Evolutionary conservation across 2,113 vertebrate species (phyloP), one percentile per base, ranked within the genome.

Genomic region (Leucoraja erinaceus): DNA sequence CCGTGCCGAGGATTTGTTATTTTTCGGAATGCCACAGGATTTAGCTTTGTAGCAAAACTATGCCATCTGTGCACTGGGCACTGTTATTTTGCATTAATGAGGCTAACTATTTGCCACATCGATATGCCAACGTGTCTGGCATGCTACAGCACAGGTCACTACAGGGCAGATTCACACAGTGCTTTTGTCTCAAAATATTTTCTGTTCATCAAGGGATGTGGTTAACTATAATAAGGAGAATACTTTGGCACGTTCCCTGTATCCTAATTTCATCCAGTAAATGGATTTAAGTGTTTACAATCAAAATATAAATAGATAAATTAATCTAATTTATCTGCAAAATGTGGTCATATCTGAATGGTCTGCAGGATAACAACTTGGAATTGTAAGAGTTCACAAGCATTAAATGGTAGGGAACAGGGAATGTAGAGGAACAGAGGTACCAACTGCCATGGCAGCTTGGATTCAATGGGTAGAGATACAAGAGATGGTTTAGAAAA

Each of bases 181-280:
- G 4, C 81, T 61, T 10, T n/a, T 54, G 56, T 25, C 25, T 12
- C 54, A 59, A 84, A 84, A 59, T 84, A 84, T 84, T 84, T 84
- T 84, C 47, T 4, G 4, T 84, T 84, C 56, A 59, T 66, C 56
- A 59, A 4, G 54, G 81, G 25, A 59, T 54, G 4, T 59, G 81
- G 81, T 84, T 84, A 84, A 54, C 81, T 59, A 59, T 10, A 25
- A 84, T 84, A 84, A 84, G 81, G 59, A 84, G 56, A 84, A 84
- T 66, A 25, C 25, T 25, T 59, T 56, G 81, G 81, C 56, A 59
- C 54, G 4, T 14, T 83, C 54, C 9, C 4, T 11, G 54, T 54
- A 84, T 59, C 54, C 56, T 28, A 83, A 61, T 61, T 59, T 12
- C 25, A 56, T 28, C 22, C 54, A 59, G 47, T 59, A 25, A 61